Base-by-base conservation (phyloP, 2,888 invertebrate genomes). In the Lamellibrachia satsuma region DNA sequence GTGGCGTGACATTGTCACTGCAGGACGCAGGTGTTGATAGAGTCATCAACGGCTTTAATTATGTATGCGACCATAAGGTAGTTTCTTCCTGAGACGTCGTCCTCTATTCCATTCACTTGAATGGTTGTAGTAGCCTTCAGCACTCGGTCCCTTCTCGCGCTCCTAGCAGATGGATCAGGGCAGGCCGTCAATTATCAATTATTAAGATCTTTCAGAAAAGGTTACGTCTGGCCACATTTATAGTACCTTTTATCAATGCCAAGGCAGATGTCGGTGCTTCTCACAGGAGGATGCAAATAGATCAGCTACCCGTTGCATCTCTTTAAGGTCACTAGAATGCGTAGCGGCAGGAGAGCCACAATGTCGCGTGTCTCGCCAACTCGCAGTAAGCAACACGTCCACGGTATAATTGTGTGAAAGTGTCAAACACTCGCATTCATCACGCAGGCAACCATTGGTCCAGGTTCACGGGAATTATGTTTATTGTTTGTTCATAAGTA, bases 151-250 rank as follows among this genome's bases (percentile, higher is more conserved):
- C 75, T 22, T 22, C n/a, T 15, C 75, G 22, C 75, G 22, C 60
- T 60, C 60, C 11, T 4, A 9, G 11, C 60, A 15, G 60, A 9
- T 60, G 60, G 60, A 22, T 60, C 60, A 15, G 6, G 75, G n/a
- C 75, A 75, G 75, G 75, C 75, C n/a, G 75, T 75, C 22, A 75
- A 75, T 75, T 75, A 75, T 75, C 75, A 75, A 75, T 75, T 75
- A 75, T 75, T 75, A 75, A 75, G 75, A 75, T 75, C 75, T 75
- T n/a, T 75, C 75, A 15, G 75, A 6, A 75, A 75, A 75, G 75
- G 75, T 75, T 75, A 15, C 75, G 75, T 75, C 75, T 75, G 22
- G 75, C 75, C 75, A 6, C 75, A 75, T 75, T n/a, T 22, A n/a
- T 75, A 75, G 75, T 75, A 75, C 22, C 11, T 75, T 75, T 75